Evolutionary conservation across 1,140 invertebrate species (phyloP), one percentile per base, ranked within the genome.

Genomic region (Eubasilissa regina): DNA sequence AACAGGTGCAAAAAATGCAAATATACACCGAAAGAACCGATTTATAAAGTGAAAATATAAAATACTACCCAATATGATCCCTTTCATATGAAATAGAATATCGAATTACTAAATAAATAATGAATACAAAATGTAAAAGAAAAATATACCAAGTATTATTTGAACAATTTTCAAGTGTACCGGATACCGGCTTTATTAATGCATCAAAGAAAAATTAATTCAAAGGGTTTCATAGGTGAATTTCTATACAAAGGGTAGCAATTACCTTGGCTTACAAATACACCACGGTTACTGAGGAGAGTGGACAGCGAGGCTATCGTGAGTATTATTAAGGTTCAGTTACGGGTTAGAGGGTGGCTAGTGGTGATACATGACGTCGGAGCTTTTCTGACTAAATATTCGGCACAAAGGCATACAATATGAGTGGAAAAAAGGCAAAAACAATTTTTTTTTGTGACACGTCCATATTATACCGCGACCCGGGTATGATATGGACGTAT

Each of bases 341-440:
- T 70, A 70, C 8, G 3, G 25, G 25, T 35, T 1, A 35, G 25
- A 35, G 25, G 25, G 47, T 13, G 44, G 66, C 35, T n/a, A n/a
- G 66, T 19, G 10, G 21, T 21, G 45, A 45, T 48, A 53, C 48
- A 21, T 70, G 47, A 48, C 48, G 51, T 51, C 51, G 51, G 25
- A 70, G 66, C 66, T 53, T 68, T 70, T 35, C 25, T 35, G 17
- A 47, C 44, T 48, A 48, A 12, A 15, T 17, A 21, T 11, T 66
- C 62, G 3, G 21, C 17, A 66, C 43, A 66, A 66, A 66, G 62
- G 62, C 62, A 66, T 47, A 66, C 11, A n/a, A 47, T n/a, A 66
- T 66, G 43, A 66, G 62, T 8, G n/a, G 15, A 64, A 35, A 35
- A 35, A 35, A 35, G 25, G 6, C 25, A 35, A 35, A 35, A 35